Evolutionary conservation across 2,888 invertebrate genomes (phyloP), one percentile per base, ranked within the genome.

Genomic region (Lasioglossum pauxillum): DNA sequence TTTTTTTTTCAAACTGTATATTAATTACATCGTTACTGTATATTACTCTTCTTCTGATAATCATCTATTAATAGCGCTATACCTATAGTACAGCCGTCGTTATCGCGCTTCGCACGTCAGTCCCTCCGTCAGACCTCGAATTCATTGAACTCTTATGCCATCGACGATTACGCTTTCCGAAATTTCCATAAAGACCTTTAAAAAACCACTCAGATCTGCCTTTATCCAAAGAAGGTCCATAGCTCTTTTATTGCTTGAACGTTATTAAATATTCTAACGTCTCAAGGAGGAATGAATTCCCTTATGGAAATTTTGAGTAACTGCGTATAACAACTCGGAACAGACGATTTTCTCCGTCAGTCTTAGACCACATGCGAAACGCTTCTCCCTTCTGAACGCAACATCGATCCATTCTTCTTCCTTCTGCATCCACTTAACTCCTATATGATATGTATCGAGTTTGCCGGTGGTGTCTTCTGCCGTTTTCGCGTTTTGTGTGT

Each of bases 401-500:
- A 87, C 85, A 87, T 86, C 80, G 67, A 82, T 71, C 74, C 71
- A 80, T 53, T 78, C 16, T 23, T 19, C 46, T 46, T 19, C n/a
- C 19, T 16, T 69, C 35, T 46, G 19, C 31, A 74, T 64, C 16
- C 82, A 77, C 91, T 92, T 93, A 92, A 89, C 74, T 49, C 72
- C 89, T 92, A 93, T 85, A 69, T 92, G 93, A 93, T 93, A 93
- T 93, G 93, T 93, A 92, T 92, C 86, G 85, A 91, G 90, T 87
- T 79, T 77, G 74, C 77, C 81, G 74, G 85, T 69, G 10, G 86
- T 72, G 35, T 86, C 60, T 41, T 49, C 67, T 35, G 73, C 53
- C 72, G 73, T 81, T 64, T 64, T 19, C 64, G 31, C 64, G 69
- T 75, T 64, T 38, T 72, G n/a, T 23, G 14, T 38, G 23, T 19